Evolutionary conservation across 53 echinoderm and acorn worm species (phyloP), one percentile per base, ranked within the genome.

Genomic region (Holothuria leucospilota): DNA sequence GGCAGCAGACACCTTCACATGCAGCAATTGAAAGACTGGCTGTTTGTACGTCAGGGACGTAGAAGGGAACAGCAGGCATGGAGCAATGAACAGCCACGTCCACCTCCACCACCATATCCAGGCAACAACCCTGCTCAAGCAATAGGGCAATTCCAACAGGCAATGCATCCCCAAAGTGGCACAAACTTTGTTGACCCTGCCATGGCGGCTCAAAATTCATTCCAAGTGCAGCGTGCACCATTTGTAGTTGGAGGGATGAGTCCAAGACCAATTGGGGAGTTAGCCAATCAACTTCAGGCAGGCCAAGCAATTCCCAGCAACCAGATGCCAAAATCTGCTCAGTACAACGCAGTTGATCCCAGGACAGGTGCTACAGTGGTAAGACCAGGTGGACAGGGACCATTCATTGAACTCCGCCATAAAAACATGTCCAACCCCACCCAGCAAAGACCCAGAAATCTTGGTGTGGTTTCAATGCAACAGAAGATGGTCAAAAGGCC

Each of bases 1-100:
- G 68, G 85, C 25, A 92, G 78, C 79, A 95, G 87, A 85, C 86
- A 89, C 68, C 74, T 78, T 62, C 95, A 95, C 25, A 84, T 90
- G 72, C 95, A 95, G 74, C 92, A 96, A 24, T 89, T 96, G 26
- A 83, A 92, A 56, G 91, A 96, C 28, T 68, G 92, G 29, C 88
- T 96, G 28, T 85, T 89, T 59, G 84, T 88, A 60, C 92, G 92
- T 78, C 92, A 92, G 68, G 90, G 90, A 40, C 91, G 90, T 60
- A 88, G 74, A 68, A 56, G 90, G 52, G 90, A 90, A 39, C 92
- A 85, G 51, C 82, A 86, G 52, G 94, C 64, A 14, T 83, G 84
- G 86, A 51, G 56, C n/a, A 40, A 40, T 59, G 74, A 86, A 2
- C 74, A 86, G 63, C 52, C 58, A 2, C 86, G 60, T 9, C 86